Base-by-base conservation (phyloP, 2,113 vertebrate species). In the Prochilodus magdalenae region DNA sequence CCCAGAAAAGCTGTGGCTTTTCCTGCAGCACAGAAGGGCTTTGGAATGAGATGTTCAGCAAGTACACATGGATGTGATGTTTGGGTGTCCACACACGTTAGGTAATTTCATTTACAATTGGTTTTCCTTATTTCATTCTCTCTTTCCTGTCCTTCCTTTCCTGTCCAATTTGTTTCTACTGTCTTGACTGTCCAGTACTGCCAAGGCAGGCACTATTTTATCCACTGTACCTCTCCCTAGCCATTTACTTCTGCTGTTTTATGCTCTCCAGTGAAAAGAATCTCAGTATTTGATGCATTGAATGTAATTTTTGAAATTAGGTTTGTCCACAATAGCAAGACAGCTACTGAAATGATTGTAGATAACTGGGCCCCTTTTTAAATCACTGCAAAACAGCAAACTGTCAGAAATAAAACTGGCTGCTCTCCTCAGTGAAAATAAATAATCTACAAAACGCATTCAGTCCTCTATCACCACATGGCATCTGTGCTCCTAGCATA, bases 401-500 rank as follows among this genome's bases (percentile, higher is more conserved):
- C 40, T 22, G 36, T 14, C 55, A 24, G 44, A 80, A 80, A 27
- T 63, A 20, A 72, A 80, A 62, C 60, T 1, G 40, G 26, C 57
- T 49, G 11, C 57, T 63, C 20, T 72, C 20, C 18, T 62, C 20
- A 2, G 8, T 71, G 77, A 18, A 57, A 27, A 59, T 79, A 40
- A 79, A 71, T 70, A 67, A 65, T 7, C 26, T 63, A 73, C 67
- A 73, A 62, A 80, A 73, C 22, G 70, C 57, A 73, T 57, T 80
- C 36, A 63, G 57, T 73, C 20, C 13, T 33, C 47, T 80, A 73
- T 73, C 44, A 63, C 27, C 11, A 47, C 67, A 80, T n/a, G 4
- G 65, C 33, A 80, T 73, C 40, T 69, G 65, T 11, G 20, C 18
- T 40, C 33, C 30, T 40, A 33, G 65, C 20, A 33, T 22, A 40